Conservation (phyloP, 2,113 vertebrate genomes). For the Corythornis madagascariensis region DNA sequence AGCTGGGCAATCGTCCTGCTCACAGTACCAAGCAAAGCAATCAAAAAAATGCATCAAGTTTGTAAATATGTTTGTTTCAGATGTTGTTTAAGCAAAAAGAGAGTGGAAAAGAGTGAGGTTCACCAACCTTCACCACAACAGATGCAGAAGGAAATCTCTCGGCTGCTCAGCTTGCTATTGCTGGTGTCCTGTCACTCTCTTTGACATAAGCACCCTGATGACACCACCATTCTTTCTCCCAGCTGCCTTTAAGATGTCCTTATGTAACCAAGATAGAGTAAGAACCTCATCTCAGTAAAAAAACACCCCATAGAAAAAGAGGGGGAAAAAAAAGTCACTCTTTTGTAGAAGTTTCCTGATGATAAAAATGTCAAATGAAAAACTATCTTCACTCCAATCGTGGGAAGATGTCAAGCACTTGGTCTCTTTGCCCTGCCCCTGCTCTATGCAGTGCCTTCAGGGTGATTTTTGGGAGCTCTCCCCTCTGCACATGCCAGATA, state of each 20-base stretch:
- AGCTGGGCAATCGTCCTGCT: constrained; percentile 17
- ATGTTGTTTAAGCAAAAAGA: background rate
- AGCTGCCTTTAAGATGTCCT: background rate
- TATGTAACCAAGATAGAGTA: background rate
- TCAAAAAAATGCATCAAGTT: background rate
- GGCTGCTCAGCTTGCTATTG: background rate
- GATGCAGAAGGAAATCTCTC: background rate
- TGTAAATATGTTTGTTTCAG: background rate
- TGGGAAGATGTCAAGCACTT: background rate
- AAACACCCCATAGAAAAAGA: background rate
- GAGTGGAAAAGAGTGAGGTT: background rate
- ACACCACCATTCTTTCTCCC: background rate
- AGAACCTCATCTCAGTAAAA: background rate
- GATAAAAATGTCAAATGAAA: background rate
- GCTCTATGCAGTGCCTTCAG: background rate
- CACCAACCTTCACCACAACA: background rate
- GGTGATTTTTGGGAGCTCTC: background rate
- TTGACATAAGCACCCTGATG: background rate
- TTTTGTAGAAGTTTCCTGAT: background rate
- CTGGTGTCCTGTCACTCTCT: background rate
- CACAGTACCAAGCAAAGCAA: background rate
- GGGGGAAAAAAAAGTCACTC: background rate
- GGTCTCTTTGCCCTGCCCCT: background rate
- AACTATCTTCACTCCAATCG: fast-evolving
- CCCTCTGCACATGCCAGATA: background rate